Base-by-base conservation (phyloP, 2,113 vertebrate genomes). In the Otus sunia region DNA sequence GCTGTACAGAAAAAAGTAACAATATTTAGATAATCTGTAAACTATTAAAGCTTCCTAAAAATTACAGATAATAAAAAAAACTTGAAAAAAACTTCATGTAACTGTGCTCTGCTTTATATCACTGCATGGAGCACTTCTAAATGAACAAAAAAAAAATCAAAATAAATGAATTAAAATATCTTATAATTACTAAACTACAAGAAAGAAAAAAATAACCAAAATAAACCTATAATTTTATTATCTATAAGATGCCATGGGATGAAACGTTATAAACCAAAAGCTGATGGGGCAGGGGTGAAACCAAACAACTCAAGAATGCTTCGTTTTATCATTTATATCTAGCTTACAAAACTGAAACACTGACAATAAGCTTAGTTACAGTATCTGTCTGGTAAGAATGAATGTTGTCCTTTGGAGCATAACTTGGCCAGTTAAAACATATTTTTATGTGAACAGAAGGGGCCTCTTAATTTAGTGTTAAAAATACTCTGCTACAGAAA, bases 381-480 rank as follows among this genome's bases (percentile, higher is more conserved):
- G 34, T 18, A 82, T 50, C 21, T 84, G 15, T 18, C 55, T 94
- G 68, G 81, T 60, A 84, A 83, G 64, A 82, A 86, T 19, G 36
- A 73, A 50, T 59, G 52, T 16, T 84, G 69, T 37, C n/a, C 45
- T 59, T 72, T 81, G 62, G 60, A 95, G 36, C 37, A 62, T 68
- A 76, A 91, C 64, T 90, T 89, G 45, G 75, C 20, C 34, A 72
- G 68, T 37, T 66, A 84, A 95, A 96, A 92, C 1, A 10, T 77
- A 56, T 90, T 80, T 97, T 90, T 63, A 39, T 73, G 82, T 84
- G 45, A 90, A 93, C 37, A 96, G 77, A 92, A 67, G 92, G 69
- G 53, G 82, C 43, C 82, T 88, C 77, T 78, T 87, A 91, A 96
- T 92, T 92, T 95, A 95, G 94, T 92, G 96, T 96, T 64, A 84